Evolutionary conservation across 2,113 vertebrate genomes (phyloP).

Genomic region (Erythrolamprus reginae): DNA sequence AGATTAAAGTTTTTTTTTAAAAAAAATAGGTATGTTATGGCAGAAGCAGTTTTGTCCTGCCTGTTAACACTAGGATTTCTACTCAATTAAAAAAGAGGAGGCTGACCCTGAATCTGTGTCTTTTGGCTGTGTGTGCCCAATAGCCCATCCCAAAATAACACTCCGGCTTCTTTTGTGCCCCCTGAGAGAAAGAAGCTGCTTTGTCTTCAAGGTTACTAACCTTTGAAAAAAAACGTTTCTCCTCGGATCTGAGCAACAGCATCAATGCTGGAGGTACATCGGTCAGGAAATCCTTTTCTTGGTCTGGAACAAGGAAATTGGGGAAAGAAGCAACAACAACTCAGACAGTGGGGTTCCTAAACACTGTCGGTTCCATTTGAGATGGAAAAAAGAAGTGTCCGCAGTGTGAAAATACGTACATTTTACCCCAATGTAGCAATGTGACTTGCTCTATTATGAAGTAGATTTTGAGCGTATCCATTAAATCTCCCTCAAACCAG

Average conservation of each 20-base stretch:
- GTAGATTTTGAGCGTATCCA: not conserved
- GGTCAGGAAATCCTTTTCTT: conserved; percentile 47
- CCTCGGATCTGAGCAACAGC: conserved; percentile 70
- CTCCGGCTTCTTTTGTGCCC: not conserved
- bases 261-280: conserved; percentile 70
- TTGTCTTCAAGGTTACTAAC: conserved; percentile 32
- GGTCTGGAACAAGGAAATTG: not conserved
- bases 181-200: not conserved
- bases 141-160: not conserved
- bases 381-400: not conserved
- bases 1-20: not conserved
- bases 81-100: not conserved
- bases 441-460: no score
- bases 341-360: not conserved
- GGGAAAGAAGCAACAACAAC: rapidly evolving
- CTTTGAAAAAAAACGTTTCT: conserved; percentile 77
- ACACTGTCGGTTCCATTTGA: not conserved
- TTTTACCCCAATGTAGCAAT: not conserved
- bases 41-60: not conserved
- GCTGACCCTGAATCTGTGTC: not conserved
- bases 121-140: not conserved
- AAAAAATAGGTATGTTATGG: not conserved
- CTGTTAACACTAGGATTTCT: not conserved
- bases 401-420: no score
- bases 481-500: not conserved